Evolutionary conservation across 2,113 vertebrate genomes (phyloP), one percentile per base, ranked within the genome.

Genomic region (Chaetorhynchus papuensis): DNA sequence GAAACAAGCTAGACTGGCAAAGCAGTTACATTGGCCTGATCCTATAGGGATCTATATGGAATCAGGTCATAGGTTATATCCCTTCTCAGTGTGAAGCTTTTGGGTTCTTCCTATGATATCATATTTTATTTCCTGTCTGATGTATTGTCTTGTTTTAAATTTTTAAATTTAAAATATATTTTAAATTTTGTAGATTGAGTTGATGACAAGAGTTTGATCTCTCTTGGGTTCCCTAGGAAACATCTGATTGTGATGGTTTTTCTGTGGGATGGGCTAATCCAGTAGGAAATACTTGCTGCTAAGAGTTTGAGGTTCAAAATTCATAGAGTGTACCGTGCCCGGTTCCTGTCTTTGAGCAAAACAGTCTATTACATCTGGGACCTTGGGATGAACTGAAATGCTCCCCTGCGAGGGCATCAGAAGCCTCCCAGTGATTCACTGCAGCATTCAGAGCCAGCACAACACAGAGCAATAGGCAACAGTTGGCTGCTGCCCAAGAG

Each of bases 401-500:
- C 28, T 95, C 87, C 77, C 77, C 64, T 78, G 39, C 56, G 91
- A 83, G 69, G 77, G 44, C 76, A 79, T 59, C 30, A 6, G 20
- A 89, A 78, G 68, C 56, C 68, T 89, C 72, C 28, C 8, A 39
- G 72, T 13, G 35, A 71, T 83, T 86, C 84, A 31, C 44, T 75
- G 52, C 69, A 60, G 45, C 6, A 4, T 41, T 26, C 69, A 37
- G 44, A 79, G 76, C 56, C 63, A 83, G 65, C 52, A 9, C 75
- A 66, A 4, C 5, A 0, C 13, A 39, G 63, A 42, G 75, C 3
- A 49, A 66, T 63, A 44, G 84, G 91, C 89, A 92, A 76, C 91
- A 92, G 76, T 28, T 94, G 95, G 94, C 94, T 91, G 69, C 89
- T 50, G 8, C 89, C 87, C 95, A 93, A 22, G 53, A 76, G 19